A percentile compares a stretch with the other conserved stretches of the same genome.
Evolutionary conservation across 2,888 invertebrate species (phyloP).

Genomic region (Nipponacmea schrenckii): DNA sequence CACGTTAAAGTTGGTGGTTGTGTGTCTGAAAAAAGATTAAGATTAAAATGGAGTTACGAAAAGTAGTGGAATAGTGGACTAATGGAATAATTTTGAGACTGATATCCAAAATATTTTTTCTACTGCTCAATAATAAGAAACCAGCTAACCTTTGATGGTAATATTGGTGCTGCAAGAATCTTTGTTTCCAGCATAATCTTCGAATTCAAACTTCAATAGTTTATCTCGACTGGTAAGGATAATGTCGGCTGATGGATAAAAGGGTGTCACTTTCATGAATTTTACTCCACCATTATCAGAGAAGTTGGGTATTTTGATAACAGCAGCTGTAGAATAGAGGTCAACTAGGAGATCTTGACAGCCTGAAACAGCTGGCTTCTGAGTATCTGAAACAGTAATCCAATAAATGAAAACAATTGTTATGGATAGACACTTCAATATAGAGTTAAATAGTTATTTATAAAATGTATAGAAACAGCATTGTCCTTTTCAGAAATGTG

Average conservation of each 20-base stretch:
- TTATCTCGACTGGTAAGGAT: neutral
- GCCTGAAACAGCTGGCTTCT: slow-evolving; percentile 27
- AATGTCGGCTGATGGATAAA: slow-evolving; percentile 34
- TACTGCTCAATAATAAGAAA: neutral
- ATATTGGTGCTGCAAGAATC: slow-evolving; percentile 96
- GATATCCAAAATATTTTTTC: too few relatives aligned
- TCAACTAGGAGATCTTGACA: slow-evolving; percentile 13
- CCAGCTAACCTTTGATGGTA: slow-evolving; percentile 36
- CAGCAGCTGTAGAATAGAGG: slow-evolving; percentile 15
- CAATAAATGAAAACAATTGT: neutral
- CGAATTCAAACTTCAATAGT: slow-evolving; percentile 91
- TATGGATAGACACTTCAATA: neutral
- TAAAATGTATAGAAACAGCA: too few relatives aligned
- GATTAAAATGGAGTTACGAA: neutral
- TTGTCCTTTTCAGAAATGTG: too few relatives aligned
- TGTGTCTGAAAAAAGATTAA: slow-evolving; percentile 41
- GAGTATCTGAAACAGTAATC: slow-evolving; percentile 37
- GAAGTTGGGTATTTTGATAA: slow-evolving; percentile 22
- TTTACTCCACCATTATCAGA: slow-evolving; percentile 41
- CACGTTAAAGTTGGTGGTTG: slow-evolving; percentile 41
- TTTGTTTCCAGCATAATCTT: slow-evolving; percentile 95
- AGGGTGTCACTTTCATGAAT: slow-evolving; percentile 22
- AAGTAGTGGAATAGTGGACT: too few relatives aligned
- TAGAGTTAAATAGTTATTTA: too few relatives aligned
- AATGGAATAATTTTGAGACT: too few relatives aligned